These are phyloP conservation scores for Brienomyrus brachyistius DNA, from an alignment of 2,113 vertebrate species.

Conservation along the genomic window DNA sequence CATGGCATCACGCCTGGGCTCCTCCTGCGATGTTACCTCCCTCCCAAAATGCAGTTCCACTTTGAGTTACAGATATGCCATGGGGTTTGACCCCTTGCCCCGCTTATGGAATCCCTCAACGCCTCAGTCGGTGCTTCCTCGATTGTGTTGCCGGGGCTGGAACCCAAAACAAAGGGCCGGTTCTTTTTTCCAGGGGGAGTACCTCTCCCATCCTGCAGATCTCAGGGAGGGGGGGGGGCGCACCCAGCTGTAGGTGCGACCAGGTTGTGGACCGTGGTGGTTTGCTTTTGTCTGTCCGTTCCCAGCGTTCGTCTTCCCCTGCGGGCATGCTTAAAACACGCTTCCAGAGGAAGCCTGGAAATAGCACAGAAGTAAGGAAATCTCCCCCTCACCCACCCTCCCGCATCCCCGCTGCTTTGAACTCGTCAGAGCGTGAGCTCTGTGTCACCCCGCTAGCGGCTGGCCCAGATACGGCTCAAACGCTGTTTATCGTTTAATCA, in stretches of 20 bases:
- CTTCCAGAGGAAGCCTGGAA: not conserved
- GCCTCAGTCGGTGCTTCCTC: not conserved
- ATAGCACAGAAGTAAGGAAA: not conserved
- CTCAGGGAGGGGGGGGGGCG: not conserved
- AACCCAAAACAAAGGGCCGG: not conserved
- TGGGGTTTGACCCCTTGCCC: not conserved
- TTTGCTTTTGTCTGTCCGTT: not conserved
- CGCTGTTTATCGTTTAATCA: not conserved
- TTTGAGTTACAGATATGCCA: not conserved
- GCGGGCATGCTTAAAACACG: conserved; percentile 1
- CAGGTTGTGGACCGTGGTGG: not conserved
- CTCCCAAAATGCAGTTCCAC: not conserved
- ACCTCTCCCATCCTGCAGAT: too few relatives aligned
- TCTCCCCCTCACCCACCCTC: not conserved
- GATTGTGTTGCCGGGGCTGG: not conserved
- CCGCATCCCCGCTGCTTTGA: not conserved
- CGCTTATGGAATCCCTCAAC: not conserved
- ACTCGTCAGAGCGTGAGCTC: not conserved
- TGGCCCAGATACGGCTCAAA: not conserved
- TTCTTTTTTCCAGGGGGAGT: not conserved
- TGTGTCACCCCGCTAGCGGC: not conserved
- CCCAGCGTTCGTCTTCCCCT: not conserved
- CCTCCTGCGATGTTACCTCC: not conserved
- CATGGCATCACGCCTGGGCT: not conserved
- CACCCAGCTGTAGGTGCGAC: not conserved